These are phyloP conservation scores for Paramisgurnus dabryanus DNA, from an alignment of 2,113 vertebrate species.

Conservation along the genomic window DNA sequence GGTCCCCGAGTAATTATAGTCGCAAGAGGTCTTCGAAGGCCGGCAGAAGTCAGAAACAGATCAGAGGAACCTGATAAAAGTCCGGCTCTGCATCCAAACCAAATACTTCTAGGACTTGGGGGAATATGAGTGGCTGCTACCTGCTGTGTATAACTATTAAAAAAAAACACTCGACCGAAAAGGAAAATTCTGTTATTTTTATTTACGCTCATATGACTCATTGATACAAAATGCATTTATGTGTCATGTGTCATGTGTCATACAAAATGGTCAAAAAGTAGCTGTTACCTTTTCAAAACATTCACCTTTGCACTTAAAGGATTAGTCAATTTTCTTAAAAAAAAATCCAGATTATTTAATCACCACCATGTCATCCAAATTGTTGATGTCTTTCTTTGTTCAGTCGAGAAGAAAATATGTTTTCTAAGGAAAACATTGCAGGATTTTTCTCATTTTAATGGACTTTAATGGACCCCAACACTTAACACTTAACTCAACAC, in stretches of 20 bases:
- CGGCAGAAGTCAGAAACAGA: conserved; percentile 1
- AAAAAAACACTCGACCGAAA: not conserved
- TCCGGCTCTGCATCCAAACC: not conserved
- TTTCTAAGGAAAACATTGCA: no score
- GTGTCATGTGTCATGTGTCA: not conserved
- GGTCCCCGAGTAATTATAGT: conserved; percentile 16
- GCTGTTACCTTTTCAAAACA: no score
- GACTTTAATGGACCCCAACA: no score
- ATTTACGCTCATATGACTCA: not conserved
- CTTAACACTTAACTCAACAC: no score
- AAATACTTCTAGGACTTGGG: not conserved
- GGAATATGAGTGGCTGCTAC: not conserved
- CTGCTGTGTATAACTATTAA: not conserved
- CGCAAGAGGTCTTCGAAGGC: not conserved
- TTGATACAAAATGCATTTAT: not conserved
- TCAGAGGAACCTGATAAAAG: conserved; percentile 25
- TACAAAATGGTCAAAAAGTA: not conserved
- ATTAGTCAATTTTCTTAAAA: no score
- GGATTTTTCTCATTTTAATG: no score
- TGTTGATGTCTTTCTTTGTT: no score
- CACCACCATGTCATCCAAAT: no score
- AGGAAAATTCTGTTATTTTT: not conserved
- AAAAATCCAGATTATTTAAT: no score
- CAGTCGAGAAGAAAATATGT: no score
- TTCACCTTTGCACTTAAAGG: no score